phyloP scores from a whole-genome alignment of 2,888 invertebrate species.

The Phanerotoma sp. region DNA sequence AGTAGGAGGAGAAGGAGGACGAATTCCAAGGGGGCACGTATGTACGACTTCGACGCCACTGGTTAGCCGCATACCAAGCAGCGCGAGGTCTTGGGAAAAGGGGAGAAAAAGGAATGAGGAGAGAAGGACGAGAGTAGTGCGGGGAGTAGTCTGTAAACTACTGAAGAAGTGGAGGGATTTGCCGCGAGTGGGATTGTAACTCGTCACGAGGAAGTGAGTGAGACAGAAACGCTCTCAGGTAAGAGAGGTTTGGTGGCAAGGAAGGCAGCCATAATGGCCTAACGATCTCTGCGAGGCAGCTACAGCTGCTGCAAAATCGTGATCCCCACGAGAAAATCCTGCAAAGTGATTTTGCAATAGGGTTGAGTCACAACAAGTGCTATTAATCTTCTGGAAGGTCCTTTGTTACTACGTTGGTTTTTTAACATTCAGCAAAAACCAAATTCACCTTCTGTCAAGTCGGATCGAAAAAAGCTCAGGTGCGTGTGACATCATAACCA shows the following conservation, averaged over 20 bases:
- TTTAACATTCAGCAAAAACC: not conserved
- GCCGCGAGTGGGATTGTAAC: slow-evolving; percentile 15
- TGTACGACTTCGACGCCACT: slow-evolving; percentile 36
- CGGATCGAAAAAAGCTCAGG: not conserved
- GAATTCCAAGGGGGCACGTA: slow-evolving; percentile 34
- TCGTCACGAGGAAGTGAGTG: slow-evolving; percentile 21
- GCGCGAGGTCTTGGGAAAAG: slow-evolving; percentile 30
- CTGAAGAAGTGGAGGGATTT: slow-evolving; percentile 13
- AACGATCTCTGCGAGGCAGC: slow-evolving; percentile 46
- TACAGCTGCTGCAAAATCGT: slow-evolving; percentile 50
- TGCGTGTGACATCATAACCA: not conserved
- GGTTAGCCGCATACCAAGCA: slow-evolving; percentile 36
- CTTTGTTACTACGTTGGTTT: not conserved
- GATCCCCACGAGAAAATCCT: no score
- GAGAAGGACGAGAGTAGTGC: not conserved
- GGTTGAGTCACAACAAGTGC: not conserved
- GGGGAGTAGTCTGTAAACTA: not conserved
- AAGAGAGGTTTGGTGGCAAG: slow-evolving; percentile 29
- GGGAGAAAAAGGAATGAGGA: slow-evolving; percentile 25
- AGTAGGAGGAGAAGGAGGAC: slow-evolving; percentile 26
- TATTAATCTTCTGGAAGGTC: not conserved
- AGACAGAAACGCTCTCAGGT: slow-evolving; percentile 18
- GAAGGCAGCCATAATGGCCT: slow-evolving; percentile 51
- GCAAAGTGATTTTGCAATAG: slow-evolving; percentile 31
- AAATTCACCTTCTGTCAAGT: not conserved